Evolutionary conservation across 2,113 vertebrate genomes (phyloP).

Genomic region (Serinus canaria): DNA sequence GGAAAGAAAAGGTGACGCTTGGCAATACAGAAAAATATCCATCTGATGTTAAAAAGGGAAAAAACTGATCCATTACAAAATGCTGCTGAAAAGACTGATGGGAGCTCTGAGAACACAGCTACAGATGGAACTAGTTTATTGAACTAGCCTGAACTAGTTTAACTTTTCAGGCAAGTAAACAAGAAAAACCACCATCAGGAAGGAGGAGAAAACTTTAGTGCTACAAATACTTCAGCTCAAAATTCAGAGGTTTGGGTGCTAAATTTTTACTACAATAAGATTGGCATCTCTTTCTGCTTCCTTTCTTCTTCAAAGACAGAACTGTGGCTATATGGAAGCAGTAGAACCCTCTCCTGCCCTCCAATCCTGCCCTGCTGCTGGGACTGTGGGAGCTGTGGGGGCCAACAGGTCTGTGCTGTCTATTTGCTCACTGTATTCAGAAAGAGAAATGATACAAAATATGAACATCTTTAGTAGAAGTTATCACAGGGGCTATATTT

Average conservation of each 20-base stretch:
- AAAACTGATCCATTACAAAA: not conserved
- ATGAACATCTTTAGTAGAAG: not conserved
- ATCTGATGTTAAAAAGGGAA: not conserved
- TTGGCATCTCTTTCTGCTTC: not conserved
- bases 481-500: not conserved
- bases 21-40: not conserved
- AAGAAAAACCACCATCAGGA: not conserved
- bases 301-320: not conserved
- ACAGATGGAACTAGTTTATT: not conserved
- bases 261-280: not conserved
- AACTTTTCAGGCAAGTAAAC: not conserved
- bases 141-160: not conserved
- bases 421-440: not conserved
- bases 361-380: not conserved
- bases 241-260: not conserved
- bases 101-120: not conserved
- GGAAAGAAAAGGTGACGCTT: not conserved
- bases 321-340: rapidly evolving
- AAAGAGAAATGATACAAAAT: not conserved
- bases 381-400: not conserved
- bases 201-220: not conserved
- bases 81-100: not conserved
- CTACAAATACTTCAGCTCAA: not conserved
- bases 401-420: not conserved
- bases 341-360: not conserved